Evolutionary conservation across 1,140 invertebrate genomes (phyloP).

Genomic region (Leptinotarsa undecemlineata): DNA sequence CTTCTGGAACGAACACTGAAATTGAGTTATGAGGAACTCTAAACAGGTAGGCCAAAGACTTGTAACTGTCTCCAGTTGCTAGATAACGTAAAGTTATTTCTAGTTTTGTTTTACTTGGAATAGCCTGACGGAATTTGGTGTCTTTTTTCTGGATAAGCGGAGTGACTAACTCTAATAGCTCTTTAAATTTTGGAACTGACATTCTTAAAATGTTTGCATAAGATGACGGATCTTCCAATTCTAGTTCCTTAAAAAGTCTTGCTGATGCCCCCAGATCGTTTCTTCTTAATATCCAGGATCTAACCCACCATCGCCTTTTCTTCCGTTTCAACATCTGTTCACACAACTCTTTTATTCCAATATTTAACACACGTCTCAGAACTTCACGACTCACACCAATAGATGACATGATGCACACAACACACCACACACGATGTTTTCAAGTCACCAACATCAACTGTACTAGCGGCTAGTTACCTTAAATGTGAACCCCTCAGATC

Average conservation of each 20-base stretch:
- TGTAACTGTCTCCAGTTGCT: constrained; percentile 29
- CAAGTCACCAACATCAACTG: constrained; percentile 12
- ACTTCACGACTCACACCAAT: constrained; percentile 1
- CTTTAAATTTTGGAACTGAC: constrained; percentile 25
- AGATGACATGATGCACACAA: constrained; percentile 3
- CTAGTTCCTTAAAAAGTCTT: constrained; percentile 16
- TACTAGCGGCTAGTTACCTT: constrained; percentile 8
- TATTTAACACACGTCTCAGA: constrained; percentile 12
- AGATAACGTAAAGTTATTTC: constrained; percentile 32
- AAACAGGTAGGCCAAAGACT: constrained; percentile 35
- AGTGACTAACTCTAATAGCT: neutral
- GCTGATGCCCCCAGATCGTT: constrained; percentile 13
- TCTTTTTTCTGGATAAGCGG: constrained; percentile 21
- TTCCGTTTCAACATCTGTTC: constrained; percentile 12
- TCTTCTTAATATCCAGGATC: constrained; percentile 16
- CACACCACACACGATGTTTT: constrained; percentile 1
- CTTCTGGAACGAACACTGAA: constrained; percentile 23
- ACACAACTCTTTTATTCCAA: constrained; percentile 4
- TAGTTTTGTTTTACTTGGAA: constrained; percentile 24
- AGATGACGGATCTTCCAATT: constrained; percentile 24
- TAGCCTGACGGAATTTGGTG: constrained; percentile 18
- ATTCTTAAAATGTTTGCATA: constrained; percentile 19
- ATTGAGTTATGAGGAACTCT: constrained; percentile 23
- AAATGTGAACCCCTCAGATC: constrained; percentile 15
- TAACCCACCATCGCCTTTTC: constrained; percentile 13